Base-by-base conservation (phyloP, 2,113 vertebrate species). In the Silurus glanis region DNA sequence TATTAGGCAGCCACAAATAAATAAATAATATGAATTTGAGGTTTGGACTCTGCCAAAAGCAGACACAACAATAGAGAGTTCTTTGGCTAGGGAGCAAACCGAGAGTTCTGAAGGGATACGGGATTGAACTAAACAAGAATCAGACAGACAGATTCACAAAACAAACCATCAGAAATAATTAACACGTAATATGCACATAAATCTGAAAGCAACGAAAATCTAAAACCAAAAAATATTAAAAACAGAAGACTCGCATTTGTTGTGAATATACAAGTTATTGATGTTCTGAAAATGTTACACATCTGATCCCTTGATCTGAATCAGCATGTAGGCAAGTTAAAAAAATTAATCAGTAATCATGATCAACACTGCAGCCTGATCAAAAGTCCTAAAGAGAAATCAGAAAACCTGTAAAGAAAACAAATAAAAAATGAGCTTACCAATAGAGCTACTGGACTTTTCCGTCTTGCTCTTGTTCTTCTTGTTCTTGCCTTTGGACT, bases 381-480 rank as follows among this genome's bases (percentile, higher is more conserved):
- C 55, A 56, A 61, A 72, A 37, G 6, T 3, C 47, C 47, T 6
- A 16, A 19, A 53, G 16, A 76, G 21, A 53, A 75, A 2, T 6
- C 10, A 75, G 9, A 23, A 37, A 2, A 78, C 1, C 9, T 7
- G 28, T 19, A 80, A 80, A 19, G 23, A 8, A 47, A 45, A 61
- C n/a, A 47, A 75, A 49, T 45, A 45, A 37, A 69, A n/a, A n/a
- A 3, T 47, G 4, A 6, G 9, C 3, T 72, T 95, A 99, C 98
- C 98, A 0, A 99, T 96, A 62, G 95, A 94, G 84, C 91, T 94
- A 93, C 82, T 95, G 25, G 96, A 92, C 91, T 98, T 98, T 89
- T 98, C 97, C 83, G 95, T 95, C 92, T 98, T 99, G 94, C 95
- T 98, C 86, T 96, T 96, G 95, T 93, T 98, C 92, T 98, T 97